Conservation (phyloP, 2,113 vertebrate species). For the Salvelinus alpinus region DNA sequence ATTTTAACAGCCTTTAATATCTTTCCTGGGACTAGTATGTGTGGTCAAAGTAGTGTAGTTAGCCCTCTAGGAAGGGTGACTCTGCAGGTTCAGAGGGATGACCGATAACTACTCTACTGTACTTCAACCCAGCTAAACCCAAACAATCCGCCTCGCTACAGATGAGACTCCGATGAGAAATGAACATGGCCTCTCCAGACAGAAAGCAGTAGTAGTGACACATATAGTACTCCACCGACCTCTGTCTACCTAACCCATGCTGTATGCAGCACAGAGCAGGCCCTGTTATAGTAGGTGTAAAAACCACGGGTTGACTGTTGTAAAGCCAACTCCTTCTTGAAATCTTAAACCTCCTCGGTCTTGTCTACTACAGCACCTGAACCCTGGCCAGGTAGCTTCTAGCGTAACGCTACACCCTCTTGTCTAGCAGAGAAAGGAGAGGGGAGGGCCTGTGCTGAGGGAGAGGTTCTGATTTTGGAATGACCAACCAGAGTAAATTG, state of each 20-base stretch:
- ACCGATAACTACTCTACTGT: neutral
- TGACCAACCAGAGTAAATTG: constrained; percentile 50
- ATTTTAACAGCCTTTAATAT: no score
- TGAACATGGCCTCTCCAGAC: no score
- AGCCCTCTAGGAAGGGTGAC: constrained; percentile 29
- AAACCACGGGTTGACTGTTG: constrained; percentile 29
- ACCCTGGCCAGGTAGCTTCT: constrained; percentile 37
- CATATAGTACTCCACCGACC: constrained; percentile 12
- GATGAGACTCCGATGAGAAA: neutral
- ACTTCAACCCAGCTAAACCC: neutral
- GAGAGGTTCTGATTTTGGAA: constrained; percentile 43
- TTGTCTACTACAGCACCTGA: constrained; percentile 62
- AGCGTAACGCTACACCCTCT: constrained; percentile 31
- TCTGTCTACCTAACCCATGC: constrained; percentile 9
- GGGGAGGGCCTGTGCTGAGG: neutral
- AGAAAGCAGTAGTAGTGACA: no score
- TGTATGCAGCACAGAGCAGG: neutral
- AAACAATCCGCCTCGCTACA: neutral
- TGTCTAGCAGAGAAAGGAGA: constrained; percentile 30
- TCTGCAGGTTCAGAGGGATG: constrained; percentile 24
- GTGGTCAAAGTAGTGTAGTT: neutral
- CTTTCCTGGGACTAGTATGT: no score
- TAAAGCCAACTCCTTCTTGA: constrained; percentile 64
- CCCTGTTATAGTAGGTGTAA: constrained; percentile 40
- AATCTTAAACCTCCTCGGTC: constrained; percentile 48